Percentiles rank a stretch among this genome's conserved stretches.
Evolutionary conservation across 2,113 vertebrate genomes (phyloP).

Genomic region (Ancistrus triradiatus): DNA sequence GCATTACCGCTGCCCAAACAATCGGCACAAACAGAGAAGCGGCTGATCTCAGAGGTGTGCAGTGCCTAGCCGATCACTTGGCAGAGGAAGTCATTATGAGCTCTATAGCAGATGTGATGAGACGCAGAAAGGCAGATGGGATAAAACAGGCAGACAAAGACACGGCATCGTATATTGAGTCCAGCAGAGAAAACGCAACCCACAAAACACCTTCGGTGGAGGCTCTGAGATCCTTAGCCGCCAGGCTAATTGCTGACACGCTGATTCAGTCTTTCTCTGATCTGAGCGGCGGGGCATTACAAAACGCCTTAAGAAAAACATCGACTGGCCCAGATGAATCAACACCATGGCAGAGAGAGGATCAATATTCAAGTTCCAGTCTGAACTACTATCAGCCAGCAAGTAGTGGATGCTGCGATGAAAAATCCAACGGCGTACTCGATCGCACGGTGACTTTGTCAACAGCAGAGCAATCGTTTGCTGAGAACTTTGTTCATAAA

Average conservation of each 20-base stretch:
- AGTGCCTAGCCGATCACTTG: conserved; percentile 46
- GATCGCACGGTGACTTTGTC: background rate
- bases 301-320: conserved; percentile 8
- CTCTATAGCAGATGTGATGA: conserved; percentile 49
- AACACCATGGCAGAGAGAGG: background rate
- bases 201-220: conserved; percentile 6
- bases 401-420: background rate
- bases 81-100: conserved; percentile 51
- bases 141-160: background rate
- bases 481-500: conserved; percentile 26
- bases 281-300: conserved; percentile 20
- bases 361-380: background rate
- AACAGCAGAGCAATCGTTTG: background rate
- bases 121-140: background rate
- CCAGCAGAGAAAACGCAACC: background rate
- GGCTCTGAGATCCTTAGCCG: conserved; percentile 34
- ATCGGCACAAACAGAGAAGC: background rate
- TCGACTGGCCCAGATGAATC: background rate
- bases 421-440: background rate
- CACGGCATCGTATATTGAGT: conserved; percentile 2
- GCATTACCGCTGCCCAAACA: conserved; percentile 16
- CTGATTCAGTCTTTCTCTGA: conserved; percentile 32
- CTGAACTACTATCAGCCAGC: background rate
- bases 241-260: conserved; percentile 26
- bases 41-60: conserved; percentile 27